These are phyloP conservation scores for Meriones unguiculatus DNA, from an alignment of 2,113 vertebrate species.

Conservation along the genomic window DNA sequence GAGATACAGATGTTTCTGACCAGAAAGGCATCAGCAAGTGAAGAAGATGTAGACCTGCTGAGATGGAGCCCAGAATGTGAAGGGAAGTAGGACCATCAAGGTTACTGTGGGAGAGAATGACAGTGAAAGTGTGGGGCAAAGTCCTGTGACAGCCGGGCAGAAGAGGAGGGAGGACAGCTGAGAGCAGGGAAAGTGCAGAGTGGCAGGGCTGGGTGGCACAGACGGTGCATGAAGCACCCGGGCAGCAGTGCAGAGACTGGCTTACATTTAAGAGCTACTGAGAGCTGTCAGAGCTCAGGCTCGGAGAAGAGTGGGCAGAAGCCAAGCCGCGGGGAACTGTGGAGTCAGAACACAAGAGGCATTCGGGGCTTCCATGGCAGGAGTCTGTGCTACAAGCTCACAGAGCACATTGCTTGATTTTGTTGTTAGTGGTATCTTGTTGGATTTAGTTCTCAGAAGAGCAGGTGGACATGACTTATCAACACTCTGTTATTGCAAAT, in stretches of 20 bases:
- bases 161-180: background rate
- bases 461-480: background rate
- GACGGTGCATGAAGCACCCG: background rate
- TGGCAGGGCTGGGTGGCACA: background rate
- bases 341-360: background rate
- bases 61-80: background rate
- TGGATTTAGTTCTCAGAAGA: background rate
- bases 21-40: background rate
- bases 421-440: background rate
- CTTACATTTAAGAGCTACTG: background rate
- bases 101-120: background rate
- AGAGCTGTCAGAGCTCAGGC: background rate
- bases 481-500: background rate
- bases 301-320: background rate
- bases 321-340: background rate
- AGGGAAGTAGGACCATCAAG: background rate
- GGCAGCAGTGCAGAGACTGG: background rate
- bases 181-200: too few relatives aligned
- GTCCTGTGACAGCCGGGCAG: background rate
- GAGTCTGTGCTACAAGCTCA: background rate
- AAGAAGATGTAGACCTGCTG: background rate
- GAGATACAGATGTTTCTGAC: background rate
- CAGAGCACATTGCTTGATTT: background rate
- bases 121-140: background rate
- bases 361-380: rapidly evolving